phyloP scores from a whole-genome alignment of 2,113 vertebrate genomes.

The Myrmecophaga tridactyla region DNA sequence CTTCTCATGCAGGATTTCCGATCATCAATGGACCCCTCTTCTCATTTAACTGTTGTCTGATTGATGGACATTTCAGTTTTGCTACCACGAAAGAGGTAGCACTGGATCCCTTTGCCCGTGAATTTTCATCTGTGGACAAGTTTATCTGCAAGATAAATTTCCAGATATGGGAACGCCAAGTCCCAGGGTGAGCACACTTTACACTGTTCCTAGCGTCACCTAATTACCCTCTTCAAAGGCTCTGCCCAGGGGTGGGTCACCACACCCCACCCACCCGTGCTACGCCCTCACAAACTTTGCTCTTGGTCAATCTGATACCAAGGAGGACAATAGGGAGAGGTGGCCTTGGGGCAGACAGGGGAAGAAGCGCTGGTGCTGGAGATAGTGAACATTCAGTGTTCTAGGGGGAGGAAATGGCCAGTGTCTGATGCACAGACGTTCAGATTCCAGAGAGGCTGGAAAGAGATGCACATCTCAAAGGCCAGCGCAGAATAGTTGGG shows the following conservation, averaged over 20 bases:
- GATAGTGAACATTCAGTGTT: no score
- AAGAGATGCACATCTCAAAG: neutral
- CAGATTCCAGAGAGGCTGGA: neutral
- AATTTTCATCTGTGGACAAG: neutral
- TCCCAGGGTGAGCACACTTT: accelerated
- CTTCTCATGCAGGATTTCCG: no score
- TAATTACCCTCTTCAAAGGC: neutral
- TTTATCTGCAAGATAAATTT: neutral
- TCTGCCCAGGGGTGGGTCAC: neutral
- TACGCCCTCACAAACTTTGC: neutral
- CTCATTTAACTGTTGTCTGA: neutral
- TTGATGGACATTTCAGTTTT: neutral
- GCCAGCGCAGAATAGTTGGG: neutral
- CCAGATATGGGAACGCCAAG: neutral
- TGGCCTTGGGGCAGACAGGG: neutral
- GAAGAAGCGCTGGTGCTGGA: no score
- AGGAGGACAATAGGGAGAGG: neutral
- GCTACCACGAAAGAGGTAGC: neutral
- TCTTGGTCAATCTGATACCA: neutral
- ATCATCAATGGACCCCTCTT: no score
- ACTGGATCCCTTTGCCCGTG: neutral
- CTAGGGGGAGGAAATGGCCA: neutral
- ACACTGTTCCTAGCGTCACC: neutral
- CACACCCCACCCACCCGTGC: neutral
- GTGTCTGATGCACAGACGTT: neutral